phyloP scores from a whole-genome alignment of 2,113 vertebrate genomes.

The Odontesthes bonariensis region DNA sequence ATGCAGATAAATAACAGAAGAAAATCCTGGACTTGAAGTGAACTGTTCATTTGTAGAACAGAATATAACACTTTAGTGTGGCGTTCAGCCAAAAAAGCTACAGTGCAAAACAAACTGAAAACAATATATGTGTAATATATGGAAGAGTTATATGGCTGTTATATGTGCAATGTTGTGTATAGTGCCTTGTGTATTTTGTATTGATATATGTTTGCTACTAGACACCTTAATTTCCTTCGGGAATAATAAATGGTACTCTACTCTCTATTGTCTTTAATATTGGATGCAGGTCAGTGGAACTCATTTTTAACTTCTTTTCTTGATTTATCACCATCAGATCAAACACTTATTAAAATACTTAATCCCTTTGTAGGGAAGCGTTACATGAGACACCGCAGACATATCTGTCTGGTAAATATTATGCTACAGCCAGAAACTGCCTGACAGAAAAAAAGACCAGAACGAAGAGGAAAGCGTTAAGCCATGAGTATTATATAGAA shows the following conservation, averaged over 20 bases:
- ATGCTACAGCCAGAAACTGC: constrained; percentile 1
- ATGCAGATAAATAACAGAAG: background rate
- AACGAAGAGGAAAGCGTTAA: background rate
- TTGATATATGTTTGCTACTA: no score
- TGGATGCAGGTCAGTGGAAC: background rate
- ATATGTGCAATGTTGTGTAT: no score
- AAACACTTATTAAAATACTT: no score
- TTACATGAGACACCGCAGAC: background rate
- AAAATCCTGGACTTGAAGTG: background rate
- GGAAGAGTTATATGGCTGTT: no score
- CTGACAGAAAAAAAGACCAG: background rate
- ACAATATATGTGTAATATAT: no score
- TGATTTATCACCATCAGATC: no score
- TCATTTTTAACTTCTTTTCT: background rate
- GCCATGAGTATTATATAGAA: no score
- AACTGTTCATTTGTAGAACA: background rate
- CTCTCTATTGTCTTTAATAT: background rate
- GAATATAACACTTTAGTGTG: background rate
- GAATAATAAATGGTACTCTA: no score
- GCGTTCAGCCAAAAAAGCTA: background rate
- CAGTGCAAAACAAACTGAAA: background rate
- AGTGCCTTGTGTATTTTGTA: no score
- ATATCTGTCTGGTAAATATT: background rate
- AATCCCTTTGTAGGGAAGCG: no score
- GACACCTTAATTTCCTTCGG: no score